These are phyloP conservation scores for Hyles euphorbiae DNA, from an alignment of 1,140 invertebrate genomes.

Conservation along the genomic window DNA sequence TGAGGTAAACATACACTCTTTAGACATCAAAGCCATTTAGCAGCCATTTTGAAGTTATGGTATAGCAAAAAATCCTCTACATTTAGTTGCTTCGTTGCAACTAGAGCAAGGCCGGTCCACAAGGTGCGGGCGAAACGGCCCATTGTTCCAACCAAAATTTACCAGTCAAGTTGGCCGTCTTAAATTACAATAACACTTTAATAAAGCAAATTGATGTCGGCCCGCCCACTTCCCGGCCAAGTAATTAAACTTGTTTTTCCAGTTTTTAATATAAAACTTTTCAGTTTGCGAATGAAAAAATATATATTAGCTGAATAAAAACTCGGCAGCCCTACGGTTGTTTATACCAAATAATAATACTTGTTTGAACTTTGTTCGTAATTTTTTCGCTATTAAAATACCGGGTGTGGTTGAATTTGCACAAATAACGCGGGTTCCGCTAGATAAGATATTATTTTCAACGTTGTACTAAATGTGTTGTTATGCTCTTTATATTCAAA, in stretches of 20 bases:
- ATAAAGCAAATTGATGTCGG: conserved; percentile 33
- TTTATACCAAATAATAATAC: conserved; percentile 52
- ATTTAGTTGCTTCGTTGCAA: too few species aligned
- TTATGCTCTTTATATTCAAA: too few species aligned
- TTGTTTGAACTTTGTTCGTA: conserved; percentile 32
- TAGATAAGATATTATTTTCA: too few species aligned
- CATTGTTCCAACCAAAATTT: too few species aligned
- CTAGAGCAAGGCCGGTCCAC: too few species aligned
- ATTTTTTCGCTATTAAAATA: too few species aligned
- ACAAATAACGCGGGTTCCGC: conserved; percentile 8
- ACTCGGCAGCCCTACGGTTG: conserved; percentile 15
- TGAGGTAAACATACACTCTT: too few species aligned
- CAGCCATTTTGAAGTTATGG: too few species aligned
- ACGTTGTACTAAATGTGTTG: too few species aligned
- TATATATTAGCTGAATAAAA: conserved; percentile 14
- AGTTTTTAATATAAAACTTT: conserved; percentile 55
- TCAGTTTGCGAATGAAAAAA: conserved; percentile 31
- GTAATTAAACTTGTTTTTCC: conserved; percentile 62
- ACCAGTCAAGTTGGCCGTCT: background rate
- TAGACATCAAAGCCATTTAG: too few species aligned
- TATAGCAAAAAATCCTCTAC: too few species aligned
- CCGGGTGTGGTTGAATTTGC: conserved; percentile 9
- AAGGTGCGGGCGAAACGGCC: too few species aligned
- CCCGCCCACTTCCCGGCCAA: conserved; percentile 22
- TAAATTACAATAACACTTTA: conserved; percentile 33